A percentile compares a stretch with the other conserved stretches of the same genome.
Evolutionary conservation across 2,797 vertebrate species (phyloP).

Genomic region (Erethizon dorsatum): DNA sequence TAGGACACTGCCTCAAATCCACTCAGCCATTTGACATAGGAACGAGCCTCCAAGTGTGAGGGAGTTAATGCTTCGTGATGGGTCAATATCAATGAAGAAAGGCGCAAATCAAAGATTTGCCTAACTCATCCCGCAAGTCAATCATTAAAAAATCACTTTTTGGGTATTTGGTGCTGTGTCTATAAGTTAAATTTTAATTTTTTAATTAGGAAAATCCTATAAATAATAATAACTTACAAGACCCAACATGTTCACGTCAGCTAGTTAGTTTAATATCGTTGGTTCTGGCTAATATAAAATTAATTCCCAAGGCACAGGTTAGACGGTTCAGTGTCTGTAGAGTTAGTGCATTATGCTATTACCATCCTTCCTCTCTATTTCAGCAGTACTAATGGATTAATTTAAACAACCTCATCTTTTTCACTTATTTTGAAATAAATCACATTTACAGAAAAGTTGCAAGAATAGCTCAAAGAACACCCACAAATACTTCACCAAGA

Average conservation of each 20-base stretch:
- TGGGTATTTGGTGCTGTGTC: not conserved
- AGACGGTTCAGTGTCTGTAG: not conserved
- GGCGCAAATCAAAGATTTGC: not conserved
- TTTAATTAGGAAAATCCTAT: not conserved
- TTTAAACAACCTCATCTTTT: not conserved
- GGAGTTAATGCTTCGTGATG: not conserved
- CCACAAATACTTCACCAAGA: not conserved
- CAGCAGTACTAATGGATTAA: not conserved
- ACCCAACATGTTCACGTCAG: not conserved
- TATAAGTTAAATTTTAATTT: not conserved
- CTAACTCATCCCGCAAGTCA: not conserved
- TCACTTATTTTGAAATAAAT: slow-evolving; percentile 32
- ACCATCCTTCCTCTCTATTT: not conserved
- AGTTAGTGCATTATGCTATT: not conserved
- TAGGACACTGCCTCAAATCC: not conserved
- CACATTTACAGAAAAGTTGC: not conserved
- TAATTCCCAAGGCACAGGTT: not conserved
- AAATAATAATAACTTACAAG: not conserved
- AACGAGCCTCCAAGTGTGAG: not conserved
- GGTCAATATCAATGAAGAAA: not conserved
- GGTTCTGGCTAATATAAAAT: not conserved
- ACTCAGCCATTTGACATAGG: not conserved
- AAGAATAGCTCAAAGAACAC: not conserved
- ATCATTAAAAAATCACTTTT: not conserved
- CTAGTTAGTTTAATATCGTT: not conserved